These are phyloP conservation scores for Cephonodes hylas DNA, from an alignment of 2,888 invertebrate species.

Conservation along the genomic window DNA sequence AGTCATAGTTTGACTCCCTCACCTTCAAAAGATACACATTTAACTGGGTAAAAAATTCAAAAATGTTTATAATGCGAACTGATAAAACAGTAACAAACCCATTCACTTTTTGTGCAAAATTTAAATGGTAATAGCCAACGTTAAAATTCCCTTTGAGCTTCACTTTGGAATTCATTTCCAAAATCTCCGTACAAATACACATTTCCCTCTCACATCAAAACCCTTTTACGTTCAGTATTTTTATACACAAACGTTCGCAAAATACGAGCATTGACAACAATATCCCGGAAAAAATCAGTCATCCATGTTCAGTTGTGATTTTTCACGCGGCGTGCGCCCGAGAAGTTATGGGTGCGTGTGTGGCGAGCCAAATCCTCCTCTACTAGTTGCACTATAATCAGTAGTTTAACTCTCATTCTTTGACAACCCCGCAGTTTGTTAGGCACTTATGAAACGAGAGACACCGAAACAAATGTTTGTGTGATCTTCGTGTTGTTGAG, in stretches of 20 bases:
- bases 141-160: background rate
- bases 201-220: background rate
- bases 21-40: no score
- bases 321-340: constrained; percentile 20
- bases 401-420: background rate
- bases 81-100: no score
- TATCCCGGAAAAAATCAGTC: constrained; percentile 19
- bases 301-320: constrained; percentile 26
- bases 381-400: background rate
- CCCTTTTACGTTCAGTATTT: background rate
- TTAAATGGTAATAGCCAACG: background rate
- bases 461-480: no score
- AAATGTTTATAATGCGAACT: background rate
- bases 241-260: constrained; percentile 6
- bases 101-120: background rate
- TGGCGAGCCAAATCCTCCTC: background rate
- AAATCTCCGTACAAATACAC: background rate
- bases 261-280: constrained; percentile 12
- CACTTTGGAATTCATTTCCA: background rate
- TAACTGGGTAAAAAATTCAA: no score
- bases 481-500: no score
- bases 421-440: background rate
- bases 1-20: no score
- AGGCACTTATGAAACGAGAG: no score
- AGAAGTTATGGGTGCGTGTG: constrained; percentile 6